Conservation (phyloP, 2,888 invertebrate species). For the Panopea generosa region DNA sequence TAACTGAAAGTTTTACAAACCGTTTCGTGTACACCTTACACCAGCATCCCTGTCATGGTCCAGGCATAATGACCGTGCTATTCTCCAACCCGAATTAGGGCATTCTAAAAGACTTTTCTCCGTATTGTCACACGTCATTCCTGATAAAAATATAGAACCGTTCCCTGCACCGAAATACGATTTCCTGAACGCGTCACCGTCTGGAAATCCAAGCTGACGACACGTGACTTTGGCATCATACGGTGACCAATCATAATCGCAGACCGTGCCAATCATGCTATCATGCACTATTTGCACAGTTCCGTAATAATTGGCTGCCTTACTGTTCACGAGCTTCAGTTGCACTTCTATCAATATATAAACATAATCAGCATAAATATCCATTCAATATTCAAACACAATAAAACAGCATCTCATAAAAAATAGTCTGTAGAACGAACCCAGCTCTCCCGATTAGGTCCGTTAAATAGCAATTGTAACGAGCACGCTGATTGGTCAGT, state of each 20-base stretch:
- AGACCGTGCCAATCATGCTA: conserved; percentile 70
- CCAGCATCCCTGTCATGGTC: conserved; percentile 71
- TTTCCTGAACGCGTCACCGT: conserved; percentile 61
- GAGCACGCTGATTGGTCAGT: too few relatives aligned
- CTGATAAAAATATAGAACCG: conserved; percentile 69
- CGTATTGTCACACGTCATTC: conserved; percentile 67
- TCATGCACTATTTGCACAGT: conserved; percentile 69
- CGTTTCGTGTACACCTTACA: conserved; percentile 71
- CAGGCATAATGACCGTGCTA: conserved; percentile 61
- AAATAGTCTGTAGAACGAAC: too few relatives aligned
- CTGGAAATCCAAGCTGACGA: conserved; percentile 72
- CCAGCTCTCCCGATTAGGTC: too few relatives aligned
- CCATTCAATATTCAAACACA: too few relatives aligned
- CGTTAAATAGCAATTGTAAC: too few relatives aligned
- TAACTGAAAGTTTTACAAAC: too few relatives aligned
- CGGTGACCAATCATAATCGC: conserved; percentile 70
- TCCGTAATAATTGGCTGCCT: conserved; percentile 49
- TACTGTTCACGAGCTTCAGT: not conserved
- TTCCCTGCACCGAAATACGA: conserved; percentile 63
- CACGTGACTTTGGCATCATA: conserved; percentile 73
- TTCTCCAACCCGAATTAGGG: conserved; percentile 69
- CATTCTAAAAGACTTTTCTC: conserved; percentile 68
- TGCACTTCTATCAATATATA: not conserved
- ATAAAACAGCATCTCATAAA: too few relatives aligned
- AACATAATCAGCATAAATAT: too few relatives aligned